Evolutionary conservation across 2,797 vertebrate species (phyloP).

Genomic region (Rhinogobio ventralis): DNA sequence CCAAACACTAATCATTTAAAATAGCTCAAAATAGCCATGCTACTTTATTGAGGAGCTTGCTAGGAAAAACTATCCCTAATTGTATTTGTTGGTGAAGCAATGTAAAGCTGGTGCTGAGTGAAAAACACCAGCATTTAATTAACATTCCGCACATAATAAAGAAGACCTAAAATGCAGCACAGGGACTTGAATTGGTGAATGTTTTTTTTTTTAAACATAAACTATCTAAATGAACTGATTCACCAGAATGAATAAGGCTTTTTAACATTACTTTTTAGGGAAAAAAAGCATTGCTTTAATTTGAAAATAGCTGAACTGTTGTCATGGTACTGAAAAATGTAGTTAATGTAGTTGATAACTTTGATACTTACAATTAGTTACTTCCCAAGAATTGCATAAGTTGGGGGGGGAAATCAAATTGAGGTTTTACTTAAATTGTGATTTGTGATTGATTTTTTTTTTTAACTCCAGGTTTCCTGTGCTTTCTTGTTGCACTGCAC

Average conservation of each 20-base stretch:
- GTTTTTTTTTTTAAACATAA: neutral
- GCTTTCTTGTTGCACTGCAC: neutral
- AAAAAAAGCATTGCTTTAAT: too few species aligned
- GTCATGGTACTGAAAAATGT: too few species aligned
- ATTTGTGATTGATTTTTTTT: too few species aligned
- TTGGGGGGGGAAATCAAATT: too few species aligned
- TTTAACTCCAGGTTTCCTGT: neutral
- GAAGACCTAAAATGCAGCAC: neutral
- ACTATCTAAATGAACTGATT: neutral
- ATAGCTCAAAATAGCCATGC: neutral
- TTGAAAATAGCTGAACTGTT: too few species aligned
- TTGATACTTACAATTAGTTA: too few species aligned
- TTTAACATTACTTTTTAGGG: neutral
- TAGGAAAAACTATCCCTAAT: neutral
- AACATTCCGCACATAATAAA: neutral
- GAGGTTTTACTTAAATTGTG: too few species aligned
- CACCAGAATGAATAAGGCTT: neutral
- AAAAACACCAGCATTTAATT: neutral
- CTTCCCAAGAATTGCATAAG: too few species aligned
- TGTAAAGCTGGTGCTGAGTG: neutral
- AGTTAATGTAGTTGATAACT: too few species aligned
- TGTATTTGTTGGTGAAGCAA: neutral
- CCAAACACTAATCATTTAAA: constrained; percentile 12
- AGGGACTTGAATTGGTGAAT: neutral
- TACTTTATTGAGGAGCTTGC: neutral